phyloP scores from a whole-genome alignment of 1,140 invertebrate genomes.

The Helicorthomorpha holstii region DNA sequence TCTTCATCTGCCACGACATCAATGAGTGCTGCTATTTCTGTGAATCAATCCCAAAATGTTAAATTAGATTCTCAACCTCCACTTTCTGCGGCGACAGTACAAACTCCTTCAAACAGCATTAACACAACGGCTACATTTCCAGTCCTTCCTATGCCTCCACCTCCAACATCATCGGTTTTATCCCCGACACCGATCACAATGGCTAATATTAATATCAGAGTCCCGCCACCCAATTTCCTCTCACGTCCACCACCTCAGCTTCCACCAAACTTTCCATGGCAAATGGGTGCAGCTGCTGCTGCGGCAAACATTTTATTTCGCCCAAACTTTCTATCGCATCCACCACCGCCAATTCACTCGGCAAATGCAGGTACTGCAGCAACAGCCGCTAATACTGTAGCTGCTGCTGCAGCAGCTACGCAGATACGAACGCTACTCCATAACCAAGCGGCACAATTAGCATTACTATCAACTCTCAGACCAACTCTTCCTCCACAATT shows the following conservation, averaged over 20 bases:
- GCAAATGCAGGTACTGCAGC: conserved; percentile 8
- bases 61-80: too few species aligned
- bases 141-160: background rate
- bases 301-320: conserved; percentile 8
- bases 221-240: conserved; percentile 10
- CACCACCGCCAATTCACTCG: conserved; percentile 8
- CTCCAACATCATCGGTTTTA: background rate
- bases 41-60: too few species aligned
- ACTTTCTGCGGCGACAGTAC: too few species aligned
- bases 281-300: background rate
- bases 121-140: too few species aligned
- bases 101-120: too few species aligned
- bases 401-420: background rate
- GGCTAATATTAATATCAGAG: conserved; percentile 5
- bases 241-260: background rate
- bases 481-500: conserved; percentile 13
- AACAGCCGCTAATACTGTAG: too few species aligned
- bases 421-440: conserved; percentile 6
- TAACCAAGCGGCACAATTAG: conserved; percentile 5
- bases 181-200: background rate
- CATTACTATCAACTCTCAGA: conserved; percentile 3
- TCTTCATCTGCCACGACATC: background rate
- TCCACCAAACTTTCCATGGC: background rate
- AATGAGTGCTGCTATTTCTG: background rate
- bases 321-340: conserved; percentile 9